Evolutionary conservation across 2,797 vertebrate species (phyloP).

Genomic region (Rhynchonycteris naso): DNA sequence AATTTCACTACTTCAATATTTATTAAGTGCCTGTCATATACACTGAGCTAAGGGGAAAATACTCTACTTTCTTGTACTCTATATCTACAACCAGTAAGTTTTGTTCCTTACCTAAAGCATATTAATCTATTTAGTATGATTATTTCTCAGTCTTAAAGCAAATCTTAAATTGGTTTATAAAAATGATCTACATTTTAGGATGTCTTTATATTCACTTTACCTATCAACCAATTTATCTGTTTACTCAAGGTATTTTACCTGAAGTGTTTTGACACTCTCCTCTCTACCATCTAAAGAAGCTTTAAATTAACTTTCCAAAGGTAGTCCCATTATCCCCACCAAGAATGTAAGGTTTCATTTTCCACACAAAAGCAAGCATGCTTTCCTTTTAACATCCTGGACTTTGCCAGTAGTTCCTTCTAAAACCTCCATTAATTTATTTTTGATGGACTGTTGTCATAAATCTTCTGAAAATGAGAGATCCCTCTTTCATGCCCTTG

Average conservation of each 20-base stretch:
- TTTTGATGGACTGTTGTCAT: slow-evolving; percentile 5
- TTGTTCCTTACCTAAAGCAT: slow-evolving; percentile 3
- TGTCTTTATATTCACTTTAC: neutral
- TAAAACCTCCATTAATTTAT: slow-evolving; percentile 31
- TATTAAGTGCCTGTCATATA: neutral
- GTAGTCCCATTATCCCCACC: neutral
- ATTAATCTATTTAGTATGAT: neutral
- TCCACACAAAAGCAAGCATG: slow-evolving; percentile 42
- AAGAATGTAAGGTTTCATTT: slow-evolving; percentile 60
- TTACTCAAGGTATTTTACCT: neutral
- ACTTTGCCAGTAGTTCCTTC: neutral
- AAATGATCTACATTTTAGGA: neutral
- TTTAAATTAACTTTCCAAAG: slow-evolving; percentile 53
- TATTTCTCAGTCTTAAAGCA: neutral
- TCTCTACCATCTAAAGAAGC: neutral
- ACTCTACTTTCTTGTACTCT: neutral
- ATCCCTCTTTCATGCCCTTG: slow-evolving; percentile 16
- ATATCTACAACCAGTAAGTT: neutral
- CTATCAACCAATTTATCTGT: neutral
- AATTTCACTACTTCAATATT: neutral
- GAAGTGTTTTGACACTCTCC: neutral
- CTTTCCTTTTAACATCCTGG: neutral
- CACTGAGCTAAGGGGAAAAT: neutral
- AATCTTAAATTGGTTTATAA: neutral
- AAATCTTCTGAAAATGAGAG: slow-evolving; percentile 57